phyloP scores from a whole-genome alignment of 2,888 invertebrate genomes.

The Metellina segmentata region DNA sequence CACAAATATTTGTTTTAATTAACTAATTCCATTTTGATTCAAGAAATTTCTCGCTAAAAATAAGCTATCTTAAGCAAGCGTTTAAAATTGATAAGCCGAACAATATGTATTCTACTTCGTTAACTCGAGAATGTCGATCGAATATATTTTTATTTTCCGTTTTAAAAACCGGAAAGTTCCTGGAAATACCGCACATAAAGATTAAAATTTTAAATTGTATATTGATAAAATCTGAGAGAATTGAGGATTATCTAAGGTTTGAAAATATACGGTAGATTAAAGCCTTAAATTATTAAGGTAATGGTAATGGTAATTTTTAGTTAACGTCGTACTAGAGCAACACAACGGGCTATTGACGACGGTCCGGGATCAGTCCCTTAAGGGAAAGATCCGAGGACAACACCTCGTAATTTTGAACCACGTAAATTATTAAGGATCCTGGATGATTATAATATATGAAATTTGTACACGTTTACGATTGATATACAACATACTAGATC shows the following conservation, averaged over 20 bases:
- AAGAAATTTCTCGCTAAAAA: neutral
- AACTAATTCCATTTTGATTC: neutral
- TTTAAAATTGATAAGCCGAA: neutral
- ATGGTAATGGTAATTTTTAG: too few relatives aligned
- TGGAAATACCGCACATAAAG: neutral
- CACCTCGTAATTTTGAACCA: too few relatives aligned
- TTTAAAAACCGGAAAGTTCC: neutral
- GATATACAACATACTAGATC: too few relatives aligned
- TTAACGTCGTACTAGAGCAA: too few relatives aligned
- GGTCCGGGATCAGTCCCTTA: too few relatives aligned
- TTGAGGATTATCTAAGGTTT: neutral
- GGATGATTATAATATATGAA: too few relatives aligned
- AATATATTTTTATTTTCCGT: neutral
- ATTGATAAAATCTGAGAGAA: neutral
- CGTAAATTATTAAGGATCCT: too few relatives aligned
- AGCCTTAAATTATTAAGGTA: too few relatives aligned
- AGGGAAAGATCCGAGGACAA: too few relatives aligned
- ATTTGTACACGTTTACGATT: too few relatives aligned
- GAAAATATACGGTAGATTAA: too few relatives aligned
- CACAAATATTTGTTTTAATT: conserved; percentile 17
- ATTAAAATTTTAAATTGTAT: neutral
- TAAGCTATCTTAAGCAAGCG: neutral
- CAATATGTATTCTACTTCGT: neutral
- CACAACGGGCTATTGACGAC: too few relatives aligned
- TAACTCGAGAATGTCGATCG: neutral